A percentile compares a stretch with the other conserved stretches of the same genome.
Evolutionary conservation across 2,797 vertebrate genomes (phyloP).

Genomic region (Pangasius mekongensis): DNA sequence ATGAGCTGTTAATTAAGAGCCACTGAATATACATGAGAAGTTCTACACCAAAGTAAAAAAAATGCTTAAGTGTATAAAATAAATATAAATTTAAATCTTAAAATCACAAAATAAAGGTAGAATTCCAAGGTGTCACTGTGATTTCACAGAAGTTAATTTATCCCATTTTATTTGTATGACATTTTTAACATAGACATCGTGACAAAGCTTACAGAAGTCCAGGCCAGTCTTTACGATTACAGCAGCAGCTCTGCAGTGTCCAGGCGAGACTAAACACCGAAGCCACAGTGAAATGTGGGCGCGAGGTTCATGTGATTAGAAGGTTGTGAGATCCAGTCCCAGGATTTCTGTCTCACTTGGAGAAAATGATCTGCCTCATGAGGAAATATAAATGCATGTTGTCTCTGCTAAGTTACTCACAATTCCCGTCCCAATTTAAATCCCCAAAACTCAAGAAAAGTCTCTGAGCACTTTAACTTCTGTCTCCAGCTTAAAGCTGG

Average conservation of each 20-base stretch:
- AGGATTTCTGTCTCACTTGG: background rate
- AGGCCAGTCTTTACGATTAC: background rate
- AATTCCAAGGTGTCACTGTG: background rate
- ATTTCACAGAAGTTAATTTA: background rate
- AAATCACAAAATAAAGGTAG: background rate
- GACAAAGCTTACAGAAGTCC: background rate
- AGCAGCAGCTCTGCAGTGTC: background rate
- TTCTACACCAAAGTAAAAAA: background rate
- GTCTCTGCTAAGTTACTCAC: background rate
- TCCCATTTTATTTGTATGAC: background rate
- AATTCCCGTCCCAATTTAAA: background rate
- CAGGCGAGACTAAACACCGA: background rate
- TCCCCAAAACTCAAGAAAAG: background rate
- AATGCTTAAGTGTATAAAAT: background rate
- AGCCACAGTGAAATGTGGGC: background rate
- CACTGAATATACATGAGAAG: background rate
- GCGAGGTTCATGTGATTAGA: background rate
- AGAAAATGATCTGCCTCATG: background rate
- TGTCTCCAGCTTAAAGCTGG: slow-evolving; percentile 21
- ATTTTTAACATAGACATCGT: background rate
- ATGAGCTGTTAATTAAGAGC: background rate
- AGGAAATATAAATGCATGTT: background rate
- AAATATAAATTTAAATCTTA: background rate
- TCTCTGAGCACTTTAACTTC: background rate
- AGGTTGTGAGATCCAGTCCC: background rate